Percentiles rank a stretch among this genome's conserved stretches.
Evolutionary conservation across 2,113 vertebrate species (phyloP).

Genomic region (Abramis brama): DNA sequence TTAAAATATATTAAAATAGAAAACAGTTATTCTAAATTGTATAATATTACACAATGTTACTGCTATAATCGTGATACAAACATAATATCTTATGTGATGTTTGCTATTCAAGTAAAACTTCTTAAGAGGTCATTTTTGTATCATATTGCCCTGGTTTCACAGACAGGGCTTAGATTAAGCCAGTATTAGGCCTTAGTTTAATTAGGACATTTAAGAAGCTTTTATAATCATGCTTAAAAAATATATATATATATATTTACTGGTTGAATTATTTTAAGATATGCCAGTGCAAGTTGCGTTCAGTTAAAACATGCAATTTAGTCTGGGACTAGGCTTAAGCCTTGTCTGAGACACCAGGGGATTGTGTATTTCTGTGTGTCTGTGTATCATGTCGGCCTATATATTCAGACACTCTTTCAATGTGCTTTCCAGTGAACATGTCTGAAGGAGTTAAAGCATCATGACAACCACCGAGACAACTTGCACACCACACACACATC

Average conservation of each 20-base stretch:
- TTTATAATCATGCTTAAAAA: no score
- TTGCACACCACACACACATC: slow-evolving; percentile 8
- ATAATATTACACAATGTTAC: background rate
- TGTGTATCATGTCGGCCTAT: background rate
- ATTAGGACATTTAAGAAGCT: no score
- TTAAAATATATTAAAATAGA: no score
- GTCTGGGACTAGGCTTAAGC: no score
- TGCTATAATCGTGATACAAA: background rate
- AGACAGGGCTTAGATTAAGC: no score
- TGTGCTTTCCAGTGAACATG: slow-evolving; percentile 18
- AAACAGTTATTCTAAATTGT: background rate
- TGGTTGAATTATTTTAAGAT: no score
- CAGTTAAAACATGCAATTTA: no score
- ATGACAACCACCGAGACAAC: slow-evolving; percentile 10
- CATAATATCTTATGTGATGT: background rate
- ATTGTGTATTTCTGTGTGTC: background rate
- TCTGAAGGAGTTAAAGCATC: slow-evolving; percentile 32
- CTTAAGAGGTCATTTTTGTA: background rate
- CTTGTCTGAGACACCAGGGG: no score
- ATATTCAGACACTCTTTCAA: slow-evolving; percentile 20
- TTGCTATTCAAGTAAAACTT: background rate
- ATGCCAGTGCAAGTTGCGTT: no score
- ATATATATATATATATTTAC: no score
- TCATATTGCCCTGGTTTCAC: no score
- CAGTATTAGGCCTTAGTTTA: no score